Percentiles rank a stretch among this genome's conserved stretches.
phyloP scores from a whole-genome alignment of 2,797 vertebrate species.

The Acrocephalus scirpaceus region DNA sequence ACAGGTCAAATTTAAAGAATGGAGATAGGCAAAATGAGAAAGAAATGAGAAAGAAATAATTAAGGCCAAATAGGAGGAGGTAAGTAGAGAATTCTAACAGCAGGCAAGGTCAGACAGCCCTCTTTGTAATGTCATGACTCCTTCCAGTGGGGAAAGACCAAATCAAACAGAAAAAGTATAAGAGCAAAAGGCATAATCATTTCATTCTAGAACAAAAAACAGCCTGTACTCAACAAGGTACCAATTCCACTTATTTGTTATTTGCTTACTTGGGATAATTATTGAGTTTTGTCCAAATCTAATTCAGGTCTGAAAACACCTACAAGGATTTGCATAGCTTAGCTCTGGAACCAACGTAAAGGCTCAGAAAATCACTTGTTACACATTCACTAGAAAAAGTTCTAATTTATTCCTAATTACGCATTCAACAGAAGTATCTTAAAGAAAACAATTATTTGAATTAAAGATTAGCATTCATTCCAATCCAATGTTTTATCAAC shows the following conservation, averaged over 20 bases:
- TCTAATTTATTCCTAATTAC: slow-evolving; percentile 5
- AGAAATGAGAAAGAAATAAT: background rate
- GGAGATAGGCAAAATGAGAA: background rate
- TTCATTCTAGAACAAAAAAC: background rate
- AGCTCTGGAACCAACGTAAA: background rate
- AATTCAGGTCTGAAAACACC: background rate
- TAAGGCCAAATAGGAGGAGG: background rate
- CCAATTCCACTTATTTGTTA: background rate
- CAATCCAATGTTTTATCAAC: slow-evolving; percentile 90
- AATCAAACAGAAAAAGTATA: background rate
- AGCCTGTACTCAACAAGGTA: background rate
- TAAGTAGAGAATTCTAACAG: background rate
- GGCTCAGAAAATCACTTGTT: background rate
- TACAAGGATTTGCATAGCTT: background rate
- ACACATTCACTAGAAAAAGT: background rate
- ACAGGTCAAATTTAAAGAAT: background rate
- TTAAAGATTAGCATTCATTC: slow-evolving; percentile 86
- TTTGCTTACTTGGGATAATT: background rate
- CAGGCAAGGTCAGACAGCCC: background rate
- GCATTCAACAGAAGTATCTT: background rate
- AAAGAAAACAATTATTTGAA: background rate
- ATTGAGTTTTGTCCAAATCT: background rate
- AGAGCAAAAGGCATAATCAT: background rate
- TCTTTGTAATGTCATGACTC: background rate
- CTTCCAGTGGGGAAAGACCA: background rate